These are phyloP conservation scores for Pipra filicauda DNA, from an alignment of 2,113 vertebrate species.

Conservation along the genomic window DNA sequence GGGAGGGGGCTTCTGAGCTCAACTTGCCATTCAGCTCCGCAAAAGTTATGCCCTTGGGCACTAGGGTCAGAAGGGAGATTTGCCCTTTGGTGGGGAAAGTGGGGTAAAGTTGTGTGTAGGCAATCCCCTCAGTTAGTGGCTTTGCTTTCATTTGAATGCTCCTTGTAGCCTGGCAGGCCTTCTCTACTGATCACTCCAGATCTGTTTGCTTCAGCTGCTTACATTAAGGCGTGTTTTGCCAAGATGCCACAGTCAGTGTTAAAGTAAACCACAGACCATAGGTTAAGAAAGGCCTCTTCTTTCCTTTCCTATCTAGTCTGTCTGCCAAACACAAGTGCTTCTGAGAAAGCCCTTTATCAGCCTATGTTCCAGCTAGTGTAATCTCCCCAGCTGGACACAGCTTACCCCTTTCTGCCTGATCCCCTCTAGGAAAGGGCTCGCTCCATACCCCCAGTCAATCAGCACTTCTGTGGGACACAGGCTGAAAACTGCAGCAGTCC, in stretches of 20 bases:
- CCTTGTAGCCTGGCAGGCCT: neutral
- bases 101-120: neutral
- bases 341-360: neutral
- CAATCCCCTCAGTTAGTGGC: neutral
- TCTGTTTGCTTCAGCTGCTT: conserved; percentile 23
- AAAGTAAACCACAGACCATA: neutral
- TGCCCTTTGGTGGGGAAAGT: neutral
- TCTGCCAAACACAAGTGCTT: neutral
- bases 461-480: rapidly evolving
- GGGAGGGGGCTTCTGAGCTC: neutral
- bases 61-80: neutral
- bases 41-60: neutral
- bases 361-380: neutral
- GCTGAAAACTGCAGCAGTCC: neutral
- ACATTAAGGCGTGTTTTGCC: neutral
- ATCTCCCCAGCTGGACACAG: neutral
- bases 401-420: neutral
- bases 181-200: neutral
- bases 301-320: neutral
- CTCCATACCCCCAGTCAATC: neutral
- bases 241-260: neutral
- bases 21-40: neutral
- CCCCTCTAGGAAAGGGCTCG: rapidly evolving
- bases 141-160: conserved; percentile 18
- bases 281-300: conserved; percentile 15